Percentiles rank a stretch among this genome's conserved stretches.
Conservation (phyloP, 2,113 vertebrate species). For the Rhynchomys soricoides region DNA sequence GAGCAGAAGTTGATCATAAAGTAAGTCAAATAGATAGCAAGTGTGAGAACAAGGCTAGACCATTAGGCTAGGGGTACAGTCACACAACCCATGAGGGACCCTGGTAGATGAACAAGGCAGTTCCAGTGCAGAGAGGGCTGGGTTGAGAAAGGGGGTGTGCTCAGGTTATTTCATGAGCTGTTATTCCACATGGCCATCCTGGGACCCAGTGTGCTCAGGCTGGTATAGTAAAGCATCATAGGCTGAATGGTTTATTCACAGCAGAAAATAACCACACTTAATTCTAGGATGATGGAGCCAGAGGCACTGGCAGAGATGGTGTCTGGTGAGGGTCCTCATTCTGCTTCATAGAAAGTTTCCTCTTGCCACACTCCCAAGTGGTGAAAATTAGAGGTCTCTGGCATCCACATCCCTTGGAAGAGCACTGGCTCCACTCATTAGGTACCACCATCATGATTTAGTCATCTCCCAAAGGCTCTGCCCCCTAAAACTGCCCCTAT, state of each 20-base stretch:
- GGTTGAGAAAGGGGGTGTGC: too few relatives aligned
- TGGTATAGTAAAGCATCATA: not conserved
- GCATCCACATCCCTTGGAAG: too few relatives aligned
- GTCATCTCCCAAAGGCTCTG: not conserved
- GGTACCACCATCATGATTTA: not conserved
- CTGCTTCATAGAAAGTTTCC: not conserved
- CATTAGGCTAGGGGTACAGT: not conserved
- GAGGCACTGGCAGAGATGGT: not conserved
- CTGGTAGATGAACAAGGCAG: not conserved
- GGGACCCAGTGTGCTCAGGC: too few relatives aligned
- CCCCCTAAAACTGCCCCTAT: not conserved
- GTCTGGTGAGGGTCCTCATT: not conserved
- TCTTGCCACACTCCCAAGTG: not conserved
- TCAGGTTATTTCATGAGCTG: not conserved
- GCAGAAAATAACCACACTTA: not conserved
- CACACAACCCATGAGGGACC: not conserved
- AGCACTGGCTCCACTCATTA: not conserved
- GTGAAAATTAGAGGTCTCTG: not conserved
- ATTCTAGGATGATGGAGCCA: not conserved
- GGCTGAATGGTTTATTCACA: not conserved
- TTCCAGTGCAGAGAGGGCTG: rapidly evolving
- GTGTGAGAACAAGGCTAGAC: not conserved
- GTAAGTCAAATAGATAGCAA: not conserved
- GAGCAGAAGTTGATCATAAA: not conserved
- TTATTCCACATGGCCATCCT: not conserved